These are phyloP conservation scores for Oreochromis niloticus DNA, from an alignment of 2,113 vertebrate species.

Conservation along the genomic window DNA sequence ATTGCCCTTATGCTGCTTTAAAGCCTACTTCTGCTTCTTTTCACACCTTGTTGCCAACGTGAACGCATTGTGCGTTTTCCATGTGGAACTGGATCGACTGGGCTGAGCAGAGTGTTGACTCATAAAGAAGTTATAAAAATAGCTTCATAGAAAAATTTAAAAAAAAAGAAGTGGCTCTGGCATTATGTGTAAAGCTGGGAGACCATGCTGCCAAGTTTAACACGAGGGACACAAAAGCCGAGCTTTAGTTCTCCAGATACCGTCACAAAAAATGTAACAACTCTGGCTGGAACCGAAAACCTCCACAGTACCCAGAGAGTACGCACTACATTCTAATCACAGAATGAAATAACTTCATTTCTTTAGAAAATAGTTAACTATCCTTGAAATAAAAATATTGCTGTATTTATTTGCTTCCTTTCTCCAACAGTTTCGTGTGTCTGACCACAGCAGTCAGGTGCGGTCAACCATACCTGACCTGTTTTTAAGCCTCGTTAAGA, in stretches of 20 bases:
- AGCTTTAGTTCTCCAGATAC: neutral
- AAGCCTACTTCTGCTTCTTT: neutral
- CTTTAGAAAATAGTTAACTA: neutral
- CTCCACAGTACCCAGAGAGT: neutral
- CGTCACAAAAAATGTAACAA: neutral
- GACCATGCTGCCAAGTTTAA: neutral
- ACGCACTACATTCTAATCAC: neutral
- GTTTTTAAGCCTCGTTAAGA: neutral
- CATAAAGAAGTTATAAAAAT: constrained; percentile 8
- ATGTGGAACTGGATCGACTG: neutral
- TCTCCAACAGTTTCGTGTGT: neutral
- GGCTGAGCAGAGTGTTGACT: neutral
- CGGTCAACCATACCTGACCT: neutral
- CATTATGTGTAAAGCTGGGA: constrained; percentile 4
- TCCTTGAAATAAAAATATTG: neutral
- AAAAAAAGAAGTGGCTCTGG: neutral
- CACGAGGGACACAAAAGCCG: neutral
- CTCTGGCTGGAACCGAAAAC: neutral
- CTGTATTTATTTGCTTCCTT: neutral
- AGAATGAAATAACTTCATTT: neutral
- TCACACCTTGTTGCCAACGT: neutral
- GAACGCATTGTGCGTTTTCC: neutral
- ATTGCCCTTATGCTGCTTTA: neutral
- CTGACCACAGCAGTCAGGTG: neutral
- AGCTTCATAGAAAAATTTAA: neutral